phyloP scores from a whole-genome alignment of 2,888 invertebrate species.

The Seladonia tumulorum region DNA sequence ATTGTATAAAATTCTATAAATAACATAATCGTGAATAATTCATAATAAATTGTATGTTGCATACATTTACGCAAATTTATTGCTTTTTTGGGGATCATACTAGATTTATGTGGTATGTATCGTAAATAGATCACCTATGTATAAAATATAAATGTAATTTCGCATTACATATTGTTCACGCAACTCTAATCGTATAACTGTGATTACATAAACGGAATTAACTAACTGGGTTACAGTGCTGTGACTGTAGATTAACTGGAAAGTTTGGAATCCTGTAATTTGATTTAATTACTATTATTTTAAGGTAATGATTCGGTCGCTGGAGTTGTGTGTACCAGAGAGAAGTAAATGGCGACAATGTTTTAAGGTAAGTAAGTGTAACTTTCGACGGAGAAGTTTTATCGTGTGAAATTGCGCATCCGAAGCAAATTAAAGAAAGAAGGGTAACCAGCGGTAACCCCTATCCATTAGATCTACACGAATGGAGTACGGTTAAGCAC shows the following conservation, averaged over 20 bases:
- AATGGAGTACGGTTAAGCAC: slow-evolving; percentile 53
- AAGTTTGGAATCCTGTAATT: neutral
- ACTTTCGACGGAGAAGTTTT: slow-evolving; percentile 64
- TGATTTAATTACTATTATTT: neutral
- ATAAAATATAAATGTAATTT: neutral
- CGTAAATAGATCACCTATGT: neutral
- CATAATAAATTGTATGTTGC: neutral
- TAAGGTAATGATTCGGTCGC: neutral
- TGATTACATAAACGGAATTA: neutral
- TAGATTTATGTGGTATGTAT: neutral
- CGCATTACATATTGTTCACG: neutral
- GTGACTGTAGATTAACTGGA: neutral
- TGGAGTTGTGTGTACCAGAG: neutral
- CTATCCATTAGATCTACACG: slow-evolving; percentile 57
- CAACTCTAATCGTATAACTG: neutral
- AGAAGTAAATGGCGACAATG: neutral
- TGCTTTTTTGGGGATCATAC: neutral
- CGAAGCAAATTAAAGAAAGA: slow-evolving; percentile 68
- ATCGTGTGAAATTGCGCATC: slow-evolving; percentile 76
- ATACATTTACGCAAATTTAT: neutral
- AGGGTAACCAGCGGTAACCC: slow-evolving; percentile 54
- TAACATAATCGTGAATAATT: neutral
- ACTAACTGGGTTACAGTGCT: neutral
- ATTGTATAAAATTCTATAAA: neutral
- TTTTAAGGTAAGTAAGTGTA: slow-evolving; percentile 22